Evolutionary conservation across 2,113 vertebrate species (phyloP), one percentile per base, ranked within the genome.

Genomic region (Todiramphus chloris): DNA sequence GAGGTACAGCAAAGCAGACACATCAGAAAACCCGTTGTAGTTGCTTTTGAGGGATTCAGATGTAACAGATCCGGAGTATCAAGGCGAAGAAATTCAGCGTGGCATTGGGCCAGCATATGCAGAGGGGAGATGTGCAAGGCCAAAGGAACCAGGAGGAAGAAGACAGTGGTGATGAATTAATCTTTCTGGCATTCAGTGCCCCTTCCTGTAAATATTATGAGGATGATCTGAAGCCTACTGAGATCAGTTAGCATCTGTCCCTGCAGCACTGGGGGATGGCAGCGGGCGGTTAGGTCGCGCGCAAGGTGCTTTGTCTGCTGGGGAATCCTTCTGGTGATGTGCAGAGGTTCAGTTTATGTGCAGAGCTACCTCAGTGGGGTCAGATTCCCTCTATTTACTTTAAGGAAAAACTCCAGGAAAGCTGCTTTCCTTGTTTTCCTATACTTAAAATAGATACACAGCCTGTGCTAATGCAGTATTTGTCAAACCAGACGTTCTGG

Each of bases 101-200:
- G 28, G 59, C 11, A 2, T 10, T 64, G 44, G 74, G 69, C 33
- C 60, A 68, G 14, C 28, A 30, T 48, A 9, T 16, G 39, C 31
- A 83, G 37, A 63, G 70, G 18, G 56, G 44, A 48, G 44, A 51
- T 77, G 33, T 74, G 31, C 67, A 87, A 73, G 48, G 58, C 70
- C 56, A 60, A 48, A 68, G 59, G 23, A 72, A 46, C 64, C 33
- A 73, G 21, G 75, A 82, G 30, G 50, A 83, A 16, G 35, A 72
- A 15, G 41, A 80, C 1, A 3, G 66, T 24, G 17, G 12, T 0
- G 0, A 18, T 70, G 30, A 64, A 66, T 69, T 89, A 4, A 69
- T 78, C 30, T 87, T 89, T 44, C 55, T 73, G 55, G n/a, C 44
- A 37, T 58, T 73, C 25, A 7, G 11, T 59, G 55, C 23, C 50